Evolutionary conservation across 1,140 invertebrate species (phyloP).

Genomic region (Hylaeus anthracinus): DNA sequence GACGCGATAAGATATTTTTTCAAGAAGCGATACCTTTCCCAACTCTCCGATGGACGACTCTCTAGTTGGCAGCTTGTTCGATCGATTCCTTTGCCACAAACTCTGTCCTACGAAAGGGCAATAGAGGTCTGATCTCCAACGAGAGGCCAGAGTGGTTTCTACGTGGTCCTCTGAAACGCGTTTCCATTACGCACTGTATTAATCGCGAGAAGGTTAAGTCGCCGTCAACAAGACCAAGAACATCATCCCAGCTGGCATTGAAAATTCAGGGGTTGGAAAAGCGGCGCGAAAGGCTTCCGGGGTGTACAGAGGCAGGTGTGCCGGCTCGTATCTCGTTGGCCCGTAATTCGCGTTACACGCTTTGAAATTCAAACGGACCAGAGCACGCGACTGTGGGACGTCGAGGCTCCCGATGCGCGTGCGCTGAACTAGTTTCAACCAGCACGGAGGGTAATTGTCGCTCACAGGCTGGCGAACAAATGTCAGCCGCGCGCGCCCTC

Average conservation of each 20-base stretch:
- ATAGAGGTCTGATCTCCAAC: too few species aligned
- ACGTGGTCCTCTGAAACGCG: too few species aligned
- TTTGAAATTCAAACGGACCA: constrained; percentile 25
- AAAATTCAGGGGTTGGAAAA: neutral
- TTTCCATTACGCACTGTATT: too few species aligned
- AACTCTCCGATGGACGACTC: too few species aligned
- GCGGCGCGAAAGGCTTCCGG: neutral
- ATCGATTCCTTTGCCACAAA: too few species aligned
- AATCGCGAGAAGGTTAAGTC: neutral
- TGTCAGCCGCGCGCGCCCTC: constrained; percentile 9
- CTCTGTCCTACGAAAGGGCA: too few species aligned
- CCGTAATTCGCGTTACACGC: constrained; percentile 24
- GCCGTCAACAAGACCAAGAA: neutral
- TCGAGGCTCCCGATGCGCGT: neutral
- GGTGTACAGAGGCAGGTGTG: neutral
- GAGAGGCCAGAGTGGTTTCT: too few species aligned
- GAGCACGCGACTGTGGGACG: constrained; percentile 9
- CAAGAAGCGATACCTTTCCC: too few species aligned
- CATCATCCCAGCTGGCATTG: neutral
- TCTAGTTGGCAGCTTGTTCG: too few species aligned
- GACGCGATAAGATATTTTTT: too few species aligned
- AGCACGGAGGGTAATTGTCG: constrained; percentile 4
- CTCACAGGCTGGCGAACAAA: constrained; percentile 13
- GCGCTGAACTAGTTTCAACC: neutral
- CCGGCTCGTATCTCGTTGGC: constrained; percentile 12